These are phyloP conservation scores for Tangachromis dhanisi DNA, from an alignment of 2,113 vertebrate genomes.

Conservation along the genomic window DNA sequence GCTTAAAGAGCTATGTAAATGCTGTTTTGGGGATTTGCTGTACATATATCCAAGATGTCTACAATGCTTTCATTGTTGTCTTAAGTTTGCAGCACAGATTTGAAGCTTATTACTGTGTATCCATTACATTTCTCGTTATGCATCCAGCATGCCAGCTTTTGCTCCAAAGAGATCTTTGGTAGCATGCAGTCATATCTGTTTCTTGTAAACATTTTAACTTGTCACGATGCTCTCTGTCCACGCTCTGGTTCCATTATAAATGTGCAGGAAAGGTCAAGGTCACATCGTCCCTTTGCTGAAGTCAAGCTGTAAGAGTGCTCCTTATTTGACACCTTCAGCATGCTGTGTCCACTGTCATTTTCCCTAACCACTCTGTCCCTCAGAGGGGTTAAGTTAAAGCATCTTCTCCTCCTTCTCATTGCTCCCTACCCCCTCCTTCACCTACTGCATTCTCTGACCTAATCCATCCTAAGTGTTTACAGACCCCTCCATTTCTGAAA, in stretches of 20 bases:
- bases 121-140: not conserved
- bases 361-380: not conserved
- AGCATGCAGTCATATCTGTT: not conserved
- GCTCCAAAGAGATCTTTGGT: not conserved
- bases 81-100: not conserved
- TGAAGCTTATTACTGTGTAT: not conserved
- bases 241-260: not conserved
- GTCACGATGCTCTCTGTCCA: not conserved
- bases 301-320: not conserved
- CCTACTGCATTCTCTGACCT: constrained; percentile 22
- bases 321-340: not conserved
- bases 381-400: not conserved
- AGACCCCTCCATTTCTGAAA: constrained; percentile 39
- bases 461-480: constrained; percentile 67
- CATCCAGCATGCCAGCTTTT: not conserved
- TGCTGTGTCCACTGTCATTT: not conserved
- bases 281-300: not conserved
- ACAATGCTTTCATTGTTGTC: not conserved
- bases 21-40: not conserved
- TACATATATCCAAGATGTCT: not conserved
- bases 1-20: not conserved
- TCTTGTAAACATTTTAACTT: not conserved
- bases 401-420: not conserved
- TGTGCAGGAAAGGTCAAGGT: not conserved
- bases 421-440: not conserved